These are phyloP conservation scores for Megamerina dolium DNA, from an alignment of 2,888 invertebrate genomes.

Conservation along the genomic window DNA sequence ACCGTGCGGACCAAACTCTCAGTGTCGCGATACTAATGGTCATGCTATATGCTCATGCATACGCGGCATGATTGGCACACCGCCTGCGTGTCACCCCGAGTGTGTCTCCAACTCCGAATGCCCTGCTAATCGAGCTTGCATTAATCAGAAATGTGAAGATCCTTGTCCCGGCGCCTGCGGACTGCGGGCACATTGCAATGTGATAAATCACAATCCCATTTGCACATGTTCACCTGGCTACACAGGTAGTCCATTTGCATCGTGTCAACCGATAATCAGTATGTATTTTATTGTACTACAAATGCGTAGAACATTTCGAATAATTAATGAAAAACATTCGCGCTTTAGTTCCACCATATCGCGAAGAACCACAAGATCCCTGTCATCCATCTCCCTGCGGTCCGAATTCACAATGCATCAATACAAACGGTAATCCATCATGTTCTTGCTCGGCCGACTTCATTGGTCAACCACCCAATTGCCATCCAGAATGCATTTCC, in stretches of 20 bases:
- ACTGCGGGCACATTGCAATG: conserved; percentile 60
- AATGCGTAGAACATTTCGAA: background rate
- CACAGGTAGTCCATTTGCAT: conserved; percentile 60
- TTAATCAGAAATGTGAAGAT: conserved; percentile 64
- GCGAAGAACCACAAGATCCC: conserved; percentile 43
- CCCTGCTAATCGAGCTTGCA: conserved; percentile 60
- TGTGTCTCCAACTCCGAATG: conserved; percentile 67
- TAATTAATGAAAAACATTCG: no score
- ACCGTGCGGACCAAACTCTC: conserved; percentile 65
- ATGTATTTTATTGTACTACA: conserved; percentile 9
- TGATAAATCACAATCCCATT: conserved; percentile 67
- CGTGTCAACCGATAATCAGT: conserved; percentile 48
- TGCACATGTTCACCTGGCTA: conserved; percentile 63
- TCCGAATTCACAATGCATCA: conserved; percentile 65
- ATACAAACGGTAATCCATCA: conserved; percentile 60
- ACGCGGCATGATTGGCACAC: conserved; percentile 59
- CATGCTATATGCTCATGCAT: conserved; percentile 61
- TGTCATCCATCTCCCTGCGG: conserved; percentile 62
- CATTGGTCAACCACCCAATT: conserved; percentile 65
- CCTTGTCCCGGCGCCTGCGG: conserved; percentile 72
- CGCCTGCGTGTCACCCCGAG: conserved; percentile 66
- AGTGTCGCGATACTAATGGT: conserved; percentile 58
- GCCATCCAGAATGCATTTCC: conserved; percentile 67
- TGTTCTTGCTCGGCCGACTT: conserved; percentile 67
- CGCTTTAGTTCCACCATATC: conserved; percentile 25